Conservation (phyloP, 30 jellyfish, hydroid and myxozoan species). For the Rhopilema esculentum region DNA sequence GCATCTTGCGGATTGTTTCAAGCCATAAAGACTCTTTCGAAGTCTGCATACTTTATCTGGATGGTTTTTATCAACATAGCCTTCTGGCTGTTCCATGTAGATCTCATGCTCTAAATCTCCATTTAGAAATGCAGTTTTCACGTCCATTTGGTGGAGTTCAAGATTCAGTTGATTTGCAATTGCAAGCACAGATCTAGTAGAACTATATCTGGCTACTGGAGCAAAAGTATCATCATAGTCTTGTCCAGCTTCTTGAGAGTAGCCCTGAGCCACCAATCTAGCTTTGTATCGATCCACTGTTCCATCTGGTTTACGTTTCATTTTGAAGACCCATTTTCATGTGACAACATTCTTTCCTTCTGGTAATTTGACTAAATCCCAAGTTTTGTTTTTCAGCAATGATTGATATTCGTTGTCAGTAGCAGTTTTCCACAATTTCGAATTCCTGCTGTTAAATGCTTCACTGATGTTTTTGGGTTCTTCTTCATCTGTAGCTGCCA, state of each 20-base stretch:
- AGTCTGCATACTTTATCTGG: conserved; percentile 62
- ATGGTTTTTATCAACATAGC: conserved; percentile 40
- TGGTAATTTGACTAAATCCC: conserved; percentile 26
- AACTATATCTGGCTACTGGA: conserved; percentile 44
- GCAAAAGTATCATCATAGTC: conserved; percentile 45
- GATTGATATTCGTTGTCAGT: conserved; percentile 3
- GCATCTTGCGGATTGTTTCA: conserved; percentile 76
- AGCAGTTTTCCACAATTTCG: conserved; percentile 31
- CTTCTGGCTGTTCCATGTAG: conserved; percentile 76
- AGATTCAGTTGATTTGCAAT: conserved; percentile 25
- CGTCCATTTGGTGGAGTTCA: conserved; percentile 60
- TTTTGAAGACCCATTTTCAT: conserved; percentile 39
- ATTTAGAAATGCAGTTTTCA: conserved; percentile 35
- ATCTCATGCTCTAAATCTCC: conserved; percentile 67
- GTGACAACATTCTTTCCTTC: conserved; percentile 16
- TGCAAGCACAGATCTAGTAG: conserved; percentile 38
- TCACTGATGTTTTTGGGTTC: conserved; percentile 49
- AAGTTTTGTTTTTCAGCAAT: conserved; percentile 13
- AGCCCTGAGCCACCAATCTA: conserved; percentile 34
- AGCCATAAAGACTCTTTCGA: conserved; percentile 71
- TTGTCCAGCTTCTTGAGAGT: conserved; percentile 49
- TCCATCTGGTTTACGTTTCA: conserved; percentile 26
- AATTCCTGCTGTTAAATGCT: conserved; percentile 41
- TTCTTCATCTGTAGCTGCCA: conserved; percentile 51
- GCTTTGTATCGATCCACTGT: conserved; percentile 25